A percentile compares a stretch with the other conserved stretches of the same genome.
Conservation (phyloP, 1,140 invertebrate genomes). For the Bombus breviceps region DNA sequence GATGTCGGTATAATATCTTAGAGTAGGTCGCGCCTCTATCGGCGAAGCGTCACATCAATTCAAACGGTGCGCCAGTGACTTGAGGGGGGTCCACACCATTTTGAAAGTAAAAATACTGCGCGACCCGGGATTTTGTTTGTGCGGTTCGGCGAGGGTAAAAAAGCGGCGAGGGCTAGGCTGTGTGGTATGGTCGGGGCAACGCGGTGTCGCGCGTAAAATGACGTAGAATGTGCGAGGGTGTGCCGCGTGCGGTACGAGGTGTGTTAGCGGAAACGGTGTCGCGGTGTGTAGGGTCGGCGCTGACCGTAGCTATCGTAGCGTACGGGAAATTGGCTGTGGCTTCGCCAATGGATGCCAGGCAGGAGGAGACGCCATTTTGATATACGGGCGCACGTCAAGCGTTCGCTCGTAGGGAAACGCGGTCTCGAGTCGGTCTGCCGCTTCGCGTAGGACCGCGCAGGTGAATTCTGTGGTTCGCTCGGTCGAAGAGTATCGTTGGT, state of each 20-base stretch:
- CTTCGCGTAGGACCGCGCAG: constrained; percentile 51
- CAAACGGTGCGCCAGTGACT: constrained; percentile 64
- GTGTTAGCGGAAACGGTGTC: constrained; percentile 67
- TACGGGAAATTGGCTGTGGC: constrained; percentile 71
- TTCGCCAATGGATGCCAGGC: constrained; percentile 76
- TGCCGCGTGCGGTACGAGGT: constrained; percentile 61
- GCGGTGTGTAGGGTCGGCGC: constrained; percentile 65
- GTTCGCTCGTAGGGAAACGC: constrained; percentile 68
- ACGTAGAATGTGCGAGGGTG: constrained; percentile 65
- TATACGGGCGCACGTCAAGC: constrained; percentile 78
- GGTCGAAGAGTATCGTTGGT: constrained; percentile 43
- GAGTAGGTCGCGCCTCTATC: constrained; percentile 60
- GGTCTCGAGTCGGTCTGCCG: constrained; percentile 62
- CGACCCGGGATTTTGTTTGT: constrained; percentile 69
- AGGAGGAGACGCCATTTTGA: constrained; percentile 80
- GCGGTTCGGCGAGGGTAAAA: constrained; percentile 55
- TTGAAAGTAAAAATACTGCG: constrained; percentile 78
- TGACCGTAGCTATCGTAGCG: constrained; percentile 61
- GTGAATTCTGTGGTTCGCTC: constrained; percentile 51
- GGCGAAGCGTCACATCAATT: constrained; percentile 57
- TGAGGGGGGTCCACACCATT: constrained; percentile 70
- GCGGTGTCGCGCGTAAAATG: constrained; percentile 69
- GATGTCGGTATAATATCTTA: constrained; percentile 41
- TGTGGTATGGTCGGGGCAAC: constrained; percentile 38
- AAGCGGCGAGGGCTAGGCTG: constrained; percentile 47